These are phyloP conservation scores for Parapsyche elsis DNA, from an alignment of 1,140 invertebrate species.

Conservation along the genomic window DNA sequence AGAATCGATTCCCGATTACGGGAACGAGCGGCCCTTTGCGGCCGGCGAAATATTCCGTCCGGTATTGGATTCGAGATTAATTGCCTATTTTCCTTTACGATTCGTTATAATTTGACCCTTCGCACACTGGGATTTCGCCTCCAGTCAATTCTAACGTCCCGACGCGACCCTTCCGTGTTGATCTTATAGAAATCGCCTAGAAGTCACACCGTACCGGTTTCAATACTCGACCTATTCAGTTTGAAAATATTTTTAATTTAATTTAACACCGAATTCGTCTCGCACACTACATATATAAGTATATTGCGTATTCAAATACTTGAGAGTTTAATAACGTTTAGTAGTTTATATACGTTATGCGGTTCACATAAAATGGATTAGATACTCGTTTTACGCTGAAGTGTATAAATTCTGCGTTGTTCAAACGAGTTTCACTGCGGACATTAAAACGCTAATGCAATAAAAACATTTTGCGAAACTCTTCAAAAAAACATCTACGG, in stretches of 20 bases:
- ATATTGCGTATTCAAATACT: too few species aligned
- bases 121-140: too few species aligned
- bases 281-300: too few species aligned
- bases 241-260: too few species aligned
- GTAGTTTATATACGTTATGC: not conserved
- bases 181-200: too few species aligned
- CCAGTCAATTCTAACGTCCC: too few species aligned
- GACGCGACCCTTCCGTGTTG: too few species aligned
- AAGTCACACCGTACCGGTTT: too few species aligned
- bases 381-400: not conserved
- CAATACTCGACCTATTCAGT: too few species aligned
- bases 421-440: not conserved
- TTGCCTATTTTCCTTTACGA: not conserved
- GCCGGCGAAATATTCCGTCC: not conserved
- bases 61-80: constrained; percentile 8
- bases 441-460: not conserved
- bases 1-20: constrained; percentile 3
- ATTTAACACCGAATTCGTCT: not conserved
- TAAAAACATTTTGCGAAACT: constrained; percentile 3
- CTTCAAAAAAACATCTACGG: not conserved
- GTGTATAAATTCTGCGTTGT: constrained; percentile 1
- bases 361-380: not conserved
- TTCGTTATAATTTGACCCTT: too few species aligned
- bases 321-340: constrained; percentile 15
- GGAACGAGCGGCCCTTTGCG: constrained; percentile 17